phyloP scores from a whole-genome alignment of 1,140 invertebrate genomes.

The Drosophila cardini region DNA sequence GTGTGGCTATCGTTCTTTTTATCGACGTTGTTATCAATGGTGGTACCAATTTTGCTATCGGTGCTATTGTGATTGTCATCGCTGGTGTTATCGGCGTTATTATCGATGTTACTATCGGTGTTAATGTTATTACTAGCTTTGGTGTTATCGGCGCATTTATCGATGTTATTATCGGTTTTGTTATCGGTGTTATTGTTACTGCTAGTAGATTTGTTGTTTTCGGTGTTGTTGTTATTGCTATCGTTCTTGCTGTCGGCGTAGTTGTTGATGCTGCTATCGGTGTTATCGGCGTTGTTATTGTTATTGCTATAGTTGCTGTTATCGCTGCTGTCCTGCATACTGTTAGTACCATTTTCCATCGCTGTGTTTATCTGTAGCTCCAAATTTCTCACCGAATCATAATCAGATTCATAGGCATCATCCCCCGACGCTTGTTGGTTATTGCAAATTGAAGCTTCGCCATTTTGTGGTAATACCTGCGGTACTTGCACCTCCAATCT shows the following conservation, averaged over 20 bases:
- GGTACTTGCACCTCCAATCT: neutral
- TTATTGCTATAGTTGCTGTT: neutral
- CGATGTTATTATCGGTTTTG: too few species aligned
- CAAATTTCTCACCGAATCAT: neutral
- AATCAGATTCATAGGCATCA: neutral
- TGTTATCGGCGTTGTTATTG: neutral
- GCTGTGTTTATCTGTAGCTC: neutral
- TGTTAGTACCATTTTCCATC: neutral
- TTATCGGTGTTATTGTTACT: too few species aligned
- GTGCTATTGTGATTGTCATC: too few species aligned
- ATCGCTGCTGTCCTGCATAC: neutral
- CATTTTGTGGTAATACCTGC: neutral
- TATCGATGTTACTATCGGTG: too few species aligned
- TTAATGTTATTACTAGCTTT: too few species aligned
- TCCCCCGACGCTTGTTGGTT: neutral
- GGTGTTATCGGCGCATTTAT: too few species aligned
- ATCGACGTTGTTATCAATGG: too few species aligned
- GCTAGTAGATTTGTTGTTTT: neutral
- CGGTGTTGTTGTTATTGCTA: neutral
- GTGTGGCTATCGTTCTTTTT: too few species aligned
- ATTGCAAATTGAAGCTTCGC: neutral
- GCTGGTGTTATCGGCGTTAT: too few species aligned
- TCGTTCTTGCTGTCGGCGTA: neutral
- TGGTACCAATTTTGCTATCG: too few species aligned
- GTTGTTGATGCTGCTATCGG: too few species aligned